A percentile compares a stretch with the other conserved stretches of the same genome.
Evolutionary conservation across 2,113 vertebrate species (phyloP).

Genomic region (Tinamus guttatus): DNA sequence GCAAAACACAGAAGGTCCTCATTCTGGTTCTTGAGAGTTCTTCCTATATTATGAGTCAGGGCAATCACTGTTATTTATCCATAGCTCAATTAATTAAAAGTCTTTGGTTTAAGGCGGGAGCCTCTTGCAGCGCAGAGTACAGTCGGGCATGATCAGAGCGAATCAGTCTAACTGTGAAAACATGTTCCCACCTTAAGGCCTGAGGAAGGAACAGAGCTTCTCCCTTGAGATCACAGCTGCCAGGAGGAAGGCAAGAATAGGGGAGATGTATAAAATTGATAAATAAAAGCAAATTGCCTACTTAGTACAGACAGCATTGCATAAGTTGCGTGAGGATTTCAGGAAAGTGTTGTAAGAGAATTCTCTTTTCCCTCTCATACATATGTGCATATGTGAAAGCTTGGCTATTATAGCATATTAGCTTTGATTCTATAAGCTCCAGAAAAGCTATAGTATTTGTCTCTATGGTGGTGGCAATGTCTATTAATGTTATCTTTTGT

Average conservation of each 20-base stretch:
- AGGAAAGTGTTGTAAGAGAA: not conserved
- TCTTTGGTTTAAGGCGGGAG: not conserved
- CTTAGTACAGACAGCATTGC: not conserved
- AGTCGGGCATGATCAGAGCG: not conserved
- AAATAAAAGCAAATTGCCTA: not conserved
- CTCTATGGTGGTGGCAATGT: slow-evolving; percentile 24
- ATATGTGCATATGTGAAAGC: not conserved
- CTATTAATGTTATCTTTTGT: slow-evolving; percentile 59
- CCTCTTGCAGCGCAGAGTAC: not conserved
- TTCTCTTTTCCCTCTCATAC: not conserved
- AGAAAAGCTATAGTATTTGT: slow-evolving; percentile 7
- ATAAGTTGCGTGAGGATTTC: not conserved
- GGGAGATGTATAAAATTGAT: not conserved
- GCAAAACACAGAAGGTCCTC: not conserved
- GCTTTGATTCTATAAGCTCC: not conserved
- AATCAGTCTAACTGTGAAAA: not conserved
- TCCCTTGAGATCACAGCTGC: not conserved
- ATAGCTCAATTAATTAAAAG: rapidly evolving
- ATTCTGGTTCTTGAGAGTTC: not conserved
- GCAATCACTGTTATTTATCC: not conserved
- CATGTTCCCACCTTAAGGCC: not conserved
- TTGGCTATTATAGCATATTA: not conserved
- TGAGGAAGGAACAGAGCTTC: not conserved
- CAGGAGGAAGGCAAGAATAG: not conserved
- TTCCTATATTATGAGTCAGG: not conserved